These are phyloP conservation scores for Noturus placidus DNA, from an alignment of 2,113 vertebrate species.

Conservation along the genomic window DNA sequence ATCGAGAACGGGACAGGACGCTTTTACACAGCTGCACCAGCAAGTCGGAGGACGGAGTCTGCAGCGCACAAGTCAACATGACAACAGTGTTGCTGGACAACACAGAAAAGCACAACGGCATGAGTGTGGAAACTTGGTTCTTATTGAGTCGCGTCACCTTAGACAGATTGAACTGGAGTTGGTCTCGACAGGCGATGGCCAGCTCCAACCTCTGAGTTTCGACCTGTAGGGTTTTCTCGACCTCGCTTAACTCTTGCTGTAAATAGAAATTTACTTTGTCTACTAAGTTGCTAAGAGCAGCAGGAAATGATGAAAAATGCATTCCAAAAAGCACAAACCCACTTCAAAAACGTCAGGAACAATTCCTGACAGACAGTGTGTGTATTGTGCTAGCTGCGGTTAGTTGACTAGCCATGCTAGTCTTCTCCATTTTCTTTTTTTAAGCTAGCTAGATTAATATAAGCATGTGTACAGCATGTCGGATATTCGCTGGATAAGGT, in stretches of 20 bases:
- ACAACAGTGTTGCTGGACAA: neutral
- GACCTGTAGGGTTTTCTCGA: conserved; percentile 40
- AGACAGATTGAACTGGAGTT: conserved; percentile 40
- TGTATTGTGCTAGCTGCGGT: neutral
- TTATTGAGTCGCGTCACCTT: conserved; percentile 41
- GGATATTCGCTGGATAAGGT: too few relatives aligned
- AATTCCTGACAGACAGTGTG: neutral
- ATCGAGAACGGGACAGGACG: conserved; percentile 24
- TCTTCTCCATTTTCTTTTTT: too few relatives aligned
- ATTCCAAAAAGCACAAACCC: too few relatives aligned
- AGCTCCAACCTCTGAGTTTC: conserved; percentile 48
- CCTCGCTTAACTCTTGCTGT: conserved; percentile 56
- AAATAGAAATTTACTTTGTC: neutral
- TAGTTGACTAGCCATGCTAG: neutral
- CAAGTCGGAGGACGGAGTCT: conserved; percentile 56
- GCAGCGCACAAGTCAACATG: neutral
- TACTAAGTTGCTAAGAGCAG: neutral
- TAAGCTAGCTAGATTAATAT: neutral
- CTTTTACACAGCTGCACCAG: conserved; percentile 29
- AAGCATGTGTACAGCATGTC: neutral
- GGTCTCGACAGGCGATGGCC: conserved; percentile 25
- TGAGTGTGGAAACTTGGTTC: too few relatives aligned
- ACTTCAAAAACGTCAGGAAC: neutral
- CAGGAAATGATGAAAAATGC: too few relatives aligned
- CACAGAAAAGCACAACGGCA: neutral